Percentiles rank a stretch among this genome's conserved stretches.
phyloP scores from a whole-genome alignment of 2,888 invertebrate genomes.

The Cerastis rubricosa region DNA sequence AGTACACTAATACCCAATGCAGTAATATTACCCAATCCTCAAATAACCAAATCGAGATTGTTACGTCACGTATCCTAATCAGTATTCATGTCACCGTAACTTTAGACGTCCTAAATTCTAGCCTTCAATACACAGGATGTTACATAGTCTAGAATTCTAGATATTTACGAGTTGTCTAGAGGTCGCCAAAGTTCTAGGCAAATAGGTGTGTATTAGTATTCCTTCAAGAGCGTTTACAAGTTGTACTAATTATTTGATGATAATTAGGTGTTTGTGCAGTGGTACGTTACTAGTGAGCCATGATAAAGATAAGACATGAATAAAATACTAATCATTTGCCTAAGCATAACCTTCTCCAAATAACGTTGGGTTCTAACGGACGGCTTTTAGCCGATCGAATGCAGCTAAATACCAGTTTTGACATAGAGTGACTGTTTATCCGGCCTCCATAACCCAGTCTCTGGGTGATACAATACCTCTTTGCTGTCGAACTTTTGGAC shows the following conservation, averaged over 20 bases:
- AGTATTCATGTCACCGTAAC: constrained; percentile 29
- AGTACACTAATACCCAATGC: no score
- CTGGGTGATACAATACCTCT: not conserved
- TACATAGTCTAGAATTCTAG: constrained; percentile 35
- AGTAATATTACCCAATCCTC: no score
- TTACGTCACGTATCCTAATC: constrained; percentile 4
- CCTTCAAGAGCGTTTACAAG: constrained; percentile 15
- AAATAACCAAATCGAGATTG: constrained; percentile 8
- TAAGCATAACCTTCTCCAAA: not conserved
- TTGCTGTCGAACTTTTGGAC: not conserved
- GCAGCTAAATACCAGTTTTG: not conserved
- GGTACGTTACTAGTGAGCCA: not conserved
- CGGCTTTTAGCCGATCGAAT: not conserved
- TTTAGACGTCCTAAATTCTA: constrained; percentile 43
- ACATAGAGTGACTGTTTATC: not conserved
- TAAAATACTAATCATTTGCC: not conserved
- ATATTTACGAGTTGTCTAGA: constrained; percentile 51
- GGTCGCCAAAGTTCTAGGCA: constrained; percentile 28
- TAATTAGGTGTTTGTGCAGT: constrained; percentile 31
- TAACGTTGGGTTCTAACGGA: not conserved
- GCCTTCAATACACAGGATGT: constrained; percentile 47
- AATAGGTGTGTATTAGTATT: constrained; percentile 30
- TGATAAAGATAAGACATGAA: not conserved
- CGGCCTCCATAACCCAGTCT: not conserved
- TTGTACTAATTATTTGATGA: constrained; percentile 30